phyloP scores from a whole-genome alignment of 2,113 vertebrate species.

The Urocolius indicus region DNA sequence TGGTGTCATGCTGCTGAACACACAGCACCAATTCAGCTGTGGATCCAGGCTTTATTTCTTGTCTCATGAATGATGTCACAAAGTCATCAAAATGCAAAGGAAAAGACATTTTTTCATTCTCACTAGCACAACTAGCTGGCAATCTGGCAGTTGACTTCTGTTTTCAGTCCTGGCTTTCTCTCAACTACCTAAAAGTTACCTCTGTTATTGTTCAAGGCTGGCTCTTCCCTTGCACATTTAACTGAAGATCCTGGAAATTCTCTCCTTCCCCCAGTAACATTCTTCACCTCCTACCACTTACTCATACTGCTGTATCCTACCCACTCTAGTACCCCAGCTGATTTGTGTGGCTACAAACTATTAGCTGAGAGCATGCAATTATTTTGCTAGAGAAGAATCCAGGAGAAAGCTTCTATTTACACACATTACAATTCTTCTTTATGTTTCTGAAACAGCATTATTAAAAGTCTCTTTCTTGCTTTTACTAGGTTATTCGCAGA shows the following conservation, averaged over 20 bases:
- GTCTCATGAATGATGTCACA: neutral
- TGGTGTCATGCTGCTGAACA: neutral
- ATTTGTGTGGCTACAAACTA: neutral
- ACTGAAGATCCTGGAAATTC: conserved; percentile 12
- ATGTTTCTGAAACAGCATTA: conserved; percentile 19
- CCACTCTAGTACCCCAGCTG: neutral
- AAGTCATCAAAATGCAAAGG: neutral
- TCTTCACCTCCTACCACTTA: conserved; percentile 60
- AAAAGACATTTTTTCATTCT: neutral
- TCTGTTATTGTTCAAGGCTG: neutral
- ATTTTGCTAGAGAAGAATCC: conserved; percentile 6
- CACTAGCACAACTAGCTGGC: neutral
- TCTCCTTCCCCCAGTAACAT: conserved; percentile 28
- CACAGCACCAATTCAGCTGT: neutral
- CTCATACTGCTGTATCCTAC: conserved; percentile 47
- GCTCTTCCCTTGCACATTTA: neutral
- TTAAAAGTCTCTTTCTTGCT: conserved; percentile 35
- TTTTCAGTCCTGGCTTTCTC: neutral
- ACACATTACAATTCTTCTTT: conserved; percentile 29
- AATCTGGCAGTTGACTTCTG: neutral
- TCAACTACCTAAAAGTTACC: neutral
- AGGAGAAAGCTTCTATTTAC: conserved; percentile 51
- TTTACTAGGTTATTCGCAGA: conserved; percentile 17
- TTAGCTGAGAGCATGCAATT: neutral
- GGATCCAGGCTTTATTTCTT: neutral